Conservation (phyloP, 2,113 vertebrate genomes). For the Myxocyprinus asiaticus region DNA sequence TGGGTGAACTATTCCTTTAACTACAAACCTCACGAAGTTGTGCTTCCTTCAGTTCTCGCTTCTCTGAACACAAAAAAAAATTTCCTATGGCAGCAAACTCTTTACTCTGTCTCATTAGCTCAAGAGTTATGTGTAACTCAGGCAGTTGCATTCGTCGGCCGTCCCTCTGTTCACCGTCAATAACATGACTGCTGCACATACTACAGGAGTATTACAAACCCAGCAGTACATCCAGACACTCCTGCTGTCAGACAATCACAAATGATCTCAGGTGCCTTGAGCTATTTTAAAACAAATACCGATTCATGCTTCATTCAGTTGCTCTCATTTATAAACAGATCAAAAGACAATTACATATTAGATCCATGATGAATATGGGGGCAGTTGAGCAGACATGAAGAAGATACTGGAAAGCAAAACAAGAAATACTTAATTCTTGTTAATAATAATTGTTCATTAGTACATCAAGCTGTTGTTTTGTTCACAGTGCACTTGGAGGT, state of each 20-base stretch:
- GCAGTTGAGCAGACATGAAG: background rate
- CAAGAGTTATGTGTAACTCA: slow-evolving; percentile 3
- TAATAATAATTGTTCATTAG: background rate
- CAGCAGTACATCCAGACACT: slow-evolving; percentile 13
- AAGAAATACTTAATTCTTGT: no score
- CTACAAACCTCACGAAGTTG: no score
- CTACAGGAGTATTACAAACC: background rate
- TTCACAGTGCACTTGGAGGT: background rate
- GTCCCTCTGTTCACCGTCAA: background rate
- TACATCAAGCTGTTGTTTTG: background rate
- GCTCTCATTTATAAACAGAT: background rate
- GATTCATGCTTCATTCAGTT: background rate
- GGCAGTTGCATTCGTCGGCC: background rate
- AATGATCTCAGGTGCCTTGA: background rate
- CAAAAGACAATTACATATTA: background rate
- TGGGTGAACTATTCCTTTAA: no score
- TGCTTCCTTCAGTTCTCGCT: no score
- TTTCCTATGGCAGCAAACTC: background rate
- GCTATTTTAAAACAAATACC: background rate
- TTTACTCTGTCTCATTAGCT: background rate
- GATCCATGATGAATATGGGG: no score
- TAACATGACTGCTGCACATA: background rate
- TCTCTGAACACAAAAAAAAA: background rate
- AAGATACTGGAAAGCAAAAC: background rate
- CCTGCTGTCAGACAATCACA: background rate